phyloP scores from a whole-genome alignment of 2,888 invertebrate genomes.

The Silvanus unidentatus region DNA sequence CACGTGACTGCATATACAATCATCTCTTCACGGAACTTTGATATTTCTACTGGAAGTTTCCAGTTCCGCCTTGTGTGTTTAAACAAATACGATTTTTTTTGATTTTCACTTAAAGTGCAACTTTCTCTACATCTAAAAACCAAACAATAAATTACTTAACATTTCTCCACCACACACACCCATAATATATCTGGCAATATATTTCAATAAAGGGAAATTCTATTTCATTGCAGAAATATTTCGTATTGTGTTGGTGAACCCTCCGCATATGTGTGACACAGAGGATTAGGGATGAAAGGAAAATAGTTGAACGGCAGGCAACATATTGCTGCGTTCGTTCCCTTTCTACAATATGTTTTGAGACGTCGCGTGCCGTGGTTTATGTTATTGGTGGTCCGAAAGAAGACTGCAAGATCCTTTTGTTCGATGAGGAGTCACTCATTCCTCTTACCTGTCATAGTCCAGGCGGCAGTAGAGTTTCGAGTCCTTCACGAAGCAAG shows the following conservation, averaged over 20 bases:
- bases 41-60: background rate
- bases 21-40: background rate
- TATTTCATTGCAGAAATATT: background rate
- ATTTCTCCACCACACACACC: too few relatives aligned
- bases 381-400: conserved; percentile 33
- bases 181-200: too few relatives aligned
- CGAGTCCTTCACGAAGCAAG: conserved; percentile 69
- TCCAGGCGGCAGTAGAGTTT: conserved; percentile 72
- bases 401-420: conserved; percentile 16
- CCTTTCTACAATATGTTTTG: conserved; percentile 31
- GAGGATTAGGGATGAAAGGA: conserved; percentile 8
- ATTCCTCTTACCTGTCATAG: conserved; percentile 63
- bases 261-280: conserved; percentile 9
- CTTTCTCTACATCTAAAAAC: too few relatives aligned
- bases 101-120: too few relatives aligned
- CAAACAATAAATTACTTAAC: too few relatives aligned
- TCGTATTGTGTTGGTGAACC: background rate
- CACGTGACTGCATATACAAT: background rate
- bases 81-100: too few relatives aligned
- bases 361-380: conserved; percentile 40
- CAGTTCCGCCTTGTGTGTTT: background rate
- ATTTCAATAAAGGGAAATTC: too few relatives aligned
- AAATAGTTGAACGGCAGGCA: conserved; percentile 24
- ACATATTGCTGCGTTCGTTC: conserved; percentile 28
- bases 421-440: conserved; percentile 6